phyloP scores from a whole-genome alignment of 2,888 invertebrate genomes.

The Mantis religiosa region DNA sequence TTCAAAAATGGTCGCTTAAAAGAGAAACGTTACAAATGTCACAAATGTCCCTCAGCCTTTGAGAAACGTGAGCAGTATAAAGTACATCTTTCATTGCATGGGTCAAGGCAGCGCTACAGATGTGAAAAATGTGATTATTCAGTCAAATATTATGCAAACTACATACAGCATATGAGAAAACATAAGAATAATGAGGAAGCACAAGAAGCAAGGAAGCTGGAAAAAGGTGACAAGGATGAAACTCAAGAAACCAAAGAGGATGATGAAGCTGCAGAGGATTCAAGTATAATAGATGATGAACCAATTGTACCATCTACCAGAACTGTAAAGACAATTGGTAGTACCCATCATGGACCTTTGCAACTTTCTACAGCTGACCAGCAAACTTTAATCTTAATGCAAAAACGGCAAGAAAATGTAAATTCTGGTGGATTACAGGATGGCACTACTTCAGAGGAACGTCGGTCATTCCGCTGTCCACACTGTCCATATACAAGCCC shows the following conservation, averaged over 20 bases:
- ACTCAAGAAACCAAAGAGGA: slow-evolving; percentile 17
- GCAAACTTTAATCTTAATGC: slow-evolving; percentile 57
- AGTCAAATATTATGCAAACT: slow-evolving; percentile 80
- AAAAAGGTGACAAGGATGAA: neutral
- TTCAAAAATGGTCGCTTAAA: slow-evolving; percentile 69
- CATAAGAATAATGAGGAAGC: slow-evolving; percentile 70
- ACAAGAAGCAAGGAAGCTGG: slow-evolving; percentile 50
- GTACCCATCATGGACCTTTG: slow-evolving; percentile 45
- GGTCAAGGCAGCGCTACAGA: slow-evolving; percentile 75
- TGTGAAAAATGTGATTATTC: slow-evolving; percentile 85
- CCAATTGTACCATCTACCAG: neutral
- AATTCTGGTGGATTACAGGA: slow-evolving; percentile 35
- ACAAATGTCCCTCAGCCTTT: slow-evolving; percentile 83
- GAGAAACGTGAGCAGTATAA: slow-evolving; percentile 81
- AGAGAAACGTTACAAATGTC: slow-evolving; percentile 76
- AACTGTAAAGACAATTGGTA: slow-evolving; percentile 32
- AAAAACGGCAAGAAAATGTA: slow-evolving; percentile 51
- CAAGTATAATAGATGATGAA: neutral
- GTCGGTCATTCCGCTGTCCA: slow-evolving; percentile 64
- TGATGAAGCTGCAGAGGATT: slow-evolving; percentile 18
- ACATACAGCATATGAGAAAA: slow-evolving; percentile 75
- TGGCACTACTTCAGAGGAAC: slow-evolving; percentile 43
- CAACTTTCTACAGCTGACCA: slow-evolving; percentile 59
- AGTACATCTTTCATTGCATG: slow-evolving; percentile 76
- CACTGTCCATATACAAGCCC: slow-evolving; percentile 77